phyloP scores from a whole-genome alignment of 2,113 vertebrate species.

The Entelurus aequoreus region DNA sequence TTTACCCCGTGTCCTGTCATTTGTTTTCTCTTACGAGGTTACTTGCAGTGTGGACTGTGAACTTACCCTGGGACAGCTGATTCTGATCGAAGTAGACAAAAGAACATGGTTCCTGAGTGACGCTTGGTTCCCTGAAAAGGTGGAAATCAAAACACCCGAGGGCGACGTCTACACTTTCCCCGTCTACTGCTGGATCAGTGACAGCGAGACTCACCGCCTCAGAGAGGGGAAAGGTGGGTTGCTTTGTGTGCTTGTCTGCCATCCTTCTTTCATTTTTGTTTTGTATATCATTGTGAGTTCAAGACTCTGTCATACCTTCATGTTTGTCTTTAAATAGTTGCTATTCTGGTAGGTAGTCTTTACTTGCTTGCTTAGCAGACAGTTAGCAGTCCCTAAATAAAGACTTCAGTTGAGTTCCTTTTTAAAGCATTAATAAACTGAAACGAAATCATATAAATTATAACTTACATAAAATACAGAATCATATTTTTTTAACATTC shows the following conservation, averaged over 20 bases:
- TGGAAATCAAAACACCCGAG: constrained; percentile 42
- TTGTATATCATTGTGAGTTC: too few relatives aligned
- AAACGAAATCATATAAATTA: too few relatives aligned
- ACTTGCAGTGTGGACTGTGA: constrained; percentile 25
- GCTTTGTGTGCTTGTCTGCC: not conserved
- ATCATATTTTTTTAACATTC: too few relatives aligned
- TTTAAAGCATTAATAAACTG: too few relatives aligned
- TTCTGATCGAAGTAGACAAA: constrained; percentile 53
- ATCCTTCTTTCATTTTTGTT: not conserved
- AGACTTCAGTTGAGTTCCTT: too few relatives aligned
- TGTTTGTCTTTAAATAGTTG: too few relatives aligned
- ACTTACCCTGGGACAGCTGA: constrained; percentile 42
- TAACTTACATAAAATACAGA: too few relatives aligned
- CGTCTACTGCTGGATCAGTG: constrained; percentile 52
- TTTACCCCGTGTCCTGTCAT: not conserved
- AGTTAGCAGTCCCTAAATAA: too few relatives aligned
- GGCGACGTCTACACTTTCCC: constrained; percentile 47
- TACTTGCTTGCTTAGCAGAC: too few relatives aligned
- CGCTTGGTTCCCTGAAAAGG: constrained; percentile 53
- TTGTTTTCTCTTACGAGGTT: constrained; percentile 16
- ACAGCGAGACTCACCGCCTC: constrained; percentile 28
- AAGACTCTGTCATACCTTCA: too few relatives aligned
- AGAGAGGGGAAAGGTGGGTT: constrained; percentile 56
- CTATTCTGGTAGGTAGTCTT: too few relatives aligned
- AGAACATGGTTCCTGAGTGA: constrained; percentile 15